phyloP scores from a whole-genome alignment of 2,888 invertebrate species.

The Hirtodrosophila alboralis region DNA sequence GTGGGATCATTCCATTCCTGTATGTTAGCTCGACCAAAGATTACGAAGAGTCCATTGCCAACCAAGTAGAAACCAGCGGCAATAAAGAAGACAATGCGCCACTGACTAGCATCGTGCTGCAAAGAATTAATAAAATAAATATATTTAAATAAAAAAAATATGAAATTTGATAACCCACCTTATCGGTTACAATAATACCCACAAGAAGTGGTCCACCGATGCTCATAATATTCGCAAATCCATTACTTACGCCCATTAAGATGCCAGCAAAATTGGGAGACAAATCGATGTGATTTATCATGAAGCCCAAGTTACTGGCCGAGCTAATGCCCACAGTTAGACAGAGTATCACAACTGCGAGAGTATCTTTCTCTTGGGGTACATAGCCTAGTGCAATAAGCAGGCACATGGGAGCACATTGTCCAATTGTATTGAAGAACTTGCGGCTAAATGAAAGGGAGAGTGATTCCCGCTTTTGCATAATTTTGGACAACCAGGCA shows the following conservation, averaged over 20 bases:
- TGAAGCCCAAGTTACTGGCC: constrained; percentile 85
- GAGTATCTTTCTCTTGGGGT: constrained; percentile 69
- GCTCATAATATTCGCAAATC: constrained; percentile 87
- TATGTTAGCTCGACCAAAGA: constrained; percentile 87
- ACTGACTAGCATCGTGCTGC: constrained; percentile 87
- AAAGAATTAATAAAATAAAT: constrained; percentile 48
- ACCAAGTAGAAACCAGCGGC: constrained; percentile 89
- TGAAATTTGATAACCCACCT: constrained; percentile 82
- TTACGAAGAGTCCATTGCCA: constrained; percentile 88
- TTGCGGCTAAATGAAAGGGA: constrained; percentile 82
- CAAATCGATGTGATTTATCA: constrained; percentile 88
- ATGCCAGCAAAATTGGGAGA: constrained; percentile 89
- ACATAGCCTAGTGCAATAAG: constrained; percentile 86
- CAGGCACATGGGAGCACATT: constrained; percentile 85
- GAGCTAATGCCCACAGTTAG: constrained; percentile 87
- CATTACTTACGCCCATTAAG: constrained; percentile 89
- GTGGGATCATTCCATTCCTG: constrained; percentile 89
- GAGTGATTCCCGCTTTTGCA: constrained; percentile 81
- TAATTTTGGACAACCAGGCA: constrained; percentile 85
- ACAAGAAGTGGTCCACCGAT: constrained; percentile 87
- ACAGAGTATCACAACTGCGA: constrained; percentile 86
- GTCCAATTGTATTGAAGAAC: constrained; percentile 81
- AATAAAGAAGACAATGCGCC: constrained; percentile 90
- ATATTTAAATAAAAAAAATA: background rate
- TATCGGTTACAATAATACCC: constrained; percentile 86